Conservation (phyloP, 2,797 vertebrate genomes). For the Neosilurus hyrtlii region DNA sequence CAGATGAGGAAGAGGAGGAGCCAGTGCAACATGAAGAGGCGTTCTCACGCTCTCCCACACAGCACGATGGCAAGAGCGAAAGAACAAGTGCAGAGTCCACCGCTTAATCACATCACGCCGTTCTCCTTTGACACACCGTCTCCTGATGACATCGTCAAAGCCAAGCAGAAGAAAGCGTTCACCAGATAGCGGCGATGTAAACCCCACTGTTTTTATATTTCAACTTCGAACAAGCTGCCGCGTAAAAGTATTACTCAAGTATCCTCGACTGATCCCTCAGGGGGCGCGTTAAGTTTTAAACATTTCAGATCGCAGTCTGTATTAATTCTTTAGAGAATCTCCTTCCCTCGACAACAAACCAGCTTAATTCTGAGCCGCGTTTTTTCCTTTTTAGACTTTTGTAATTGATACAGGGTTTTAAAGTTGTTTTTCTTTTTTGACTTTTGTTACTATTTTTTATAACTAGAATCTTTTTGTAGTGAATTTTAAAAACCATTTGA, state of each 20-base stretch:
- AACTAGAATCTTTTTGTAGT: background rate
- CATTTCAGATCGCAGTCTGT: background rate
- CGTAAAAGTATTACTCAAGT: background rate
- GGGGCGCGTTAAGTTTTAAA: background rate
- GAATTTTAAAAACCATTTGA: background rate
- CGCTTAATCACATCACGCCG: conserved; percentile 71
- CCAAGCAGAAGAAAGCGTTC: conserved; percentile 89
- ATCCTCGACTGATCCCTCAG: background rate
- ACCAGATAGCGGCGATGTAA: conserved; percentile 62
- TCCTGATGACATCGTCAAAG: conserved; percentile 91
- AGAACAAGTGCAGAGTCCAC: conserved; percentile 65
- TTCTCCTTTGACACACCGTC: conserved; percentile 93
- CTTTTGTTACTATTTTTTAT: background rate
- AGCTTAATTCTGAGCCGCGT: no score
- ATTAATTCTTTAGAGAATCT: background rate
- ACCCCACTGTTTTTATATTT: background rate
- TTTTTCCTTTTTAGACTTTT: background rate
- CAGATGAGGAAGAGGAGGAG: conserved; percentile 65
- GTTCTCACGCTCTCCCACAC: conserved; percentile 71
- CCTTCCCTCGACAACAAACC: background rate
- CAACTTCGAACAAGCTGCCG: background rate
- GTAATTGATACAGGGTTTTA: background rate
- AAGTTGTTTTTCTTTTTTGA: background rate
- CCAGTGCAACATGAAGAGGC: conserved; percentile 54
- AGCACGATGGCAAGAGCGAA: conserved; percentile 73